A percentile compares a stretch with the other conserved stretches of the same genome.
Evolutionary conservation across 2,888 invertebrate species (phyloP).

Genomic region (Synergus gifuensis): DNA sequence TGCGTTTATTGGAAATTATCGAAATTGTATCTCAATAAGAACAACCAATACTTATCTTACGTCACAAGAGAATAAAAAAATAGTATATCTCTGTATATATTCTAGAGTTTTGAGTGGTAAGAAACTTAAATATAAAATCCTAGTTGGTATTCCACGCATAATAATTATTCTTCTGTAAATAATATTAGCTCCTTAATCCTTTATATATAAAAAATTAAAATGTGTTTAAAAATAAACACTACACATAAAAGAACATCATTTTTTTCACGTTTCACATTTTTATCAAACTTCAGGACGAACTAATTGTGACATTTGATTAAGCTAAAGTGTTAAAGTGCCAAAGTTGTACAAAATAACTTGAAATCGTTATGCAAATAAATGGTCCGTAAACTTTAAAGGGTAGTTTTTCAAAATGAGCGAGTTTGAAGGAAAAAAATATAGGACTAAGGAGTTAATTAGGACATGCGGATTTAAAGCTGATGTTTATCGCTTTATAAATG

Average conservation of each 20-base stretch:
- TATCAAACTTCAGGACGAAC: slow-evolving; percentile 11
- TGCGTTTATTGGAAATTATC: background rate
- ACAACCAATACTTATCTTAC: background rate
- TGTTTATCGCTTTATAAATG: background rate
- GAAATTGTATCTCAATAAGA: background rate
- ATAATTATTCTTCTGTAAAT: slow-evolving; percentile 64
- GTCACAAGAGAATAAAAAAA: background rate
- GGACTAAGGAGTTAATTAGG: background rate
- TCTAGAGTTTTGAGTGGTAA: background rate
- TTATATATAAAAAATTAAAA: slow-evolving; percentile 60
- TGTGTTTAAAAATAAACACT: slow-evolving; percentile 69
- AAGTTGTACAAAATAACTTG: slow-evolving; percentile 8
- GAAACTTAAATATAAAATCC: slow-evolving; percentile 63
- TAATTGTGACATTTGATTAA: background rate
- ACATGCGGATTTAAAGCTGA: background rate
- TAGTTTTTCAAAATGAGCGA: background rate
- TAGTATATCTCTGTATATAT: slow-evolving; percentile 7
- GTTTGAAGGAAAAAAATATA: background rate
- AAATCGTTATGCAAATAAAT: slow-evolving; percentile 7
- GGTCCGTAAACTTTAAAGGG: background rate
- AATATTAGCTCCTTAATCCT: slow-evolving; percentile 65
- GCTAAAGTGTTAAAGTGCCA: no score
- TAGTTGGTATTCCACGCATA: slow-evolving; percentile 59
- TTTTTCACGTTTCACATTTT: slow-evolving; percentile 10
- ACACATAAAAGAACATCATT: slow-evolving; percentile 54